A percentile compares a stretch with the other conserved stretches of the same genome.
Conservation (phyloP, 2,888 invertebrate species). For the Morpho helenor region DNA sequence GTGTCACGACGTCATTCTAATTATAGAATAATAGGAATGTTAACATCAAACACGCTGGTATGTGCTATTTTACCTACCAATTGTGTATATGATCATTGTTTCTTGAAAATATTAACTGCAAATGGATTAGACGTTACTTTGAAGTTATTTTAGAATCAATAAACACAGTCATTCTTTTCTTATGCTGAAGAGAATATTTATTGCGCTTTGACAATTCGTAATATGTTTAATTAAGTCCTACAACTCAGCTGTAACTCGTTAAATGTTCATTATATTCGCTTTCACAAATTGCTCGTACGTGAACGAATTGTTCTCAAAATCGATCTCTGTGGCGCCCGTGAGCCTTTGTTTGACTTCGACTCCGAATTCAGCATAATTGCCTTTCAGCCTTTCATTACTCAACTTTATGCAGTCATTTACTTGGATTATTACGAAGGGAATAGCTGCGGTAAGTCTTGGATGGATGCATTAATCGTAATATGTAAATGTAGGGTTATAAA, state of each 20-base stretch:
- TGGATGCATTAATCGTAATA: conserved; percentile 77
- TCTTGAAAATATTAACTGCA: conserved; percentile 28
- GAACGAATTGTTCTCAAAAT: conserved; percentile 72
- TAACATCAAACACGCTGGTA: conserved; percentile 61
- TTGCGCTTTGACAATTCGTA: conserved; percentile 51
- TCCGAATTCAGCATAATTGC: conserved; percentile 78
- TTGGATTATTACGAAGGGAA: conserved; percentile 75
- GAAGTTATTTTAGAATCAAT: neutral
- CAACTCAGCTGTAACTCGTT: conserved; percentile 62
- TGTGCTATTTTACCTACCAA: conserved; percentile 50
- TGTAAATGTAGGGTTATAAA: conserved; percentile 73
- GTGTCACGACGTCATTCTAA: conserved; percentile 74
- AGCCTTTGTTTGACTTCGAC: conserved; percentile 76
- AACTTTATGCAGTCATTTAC: conserved; percentile 78
- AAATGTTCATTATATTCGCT: conserved; percentile 75
- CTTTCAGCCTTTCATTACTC: conserved; percentile 78
- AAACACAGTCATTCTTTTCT: conserved; percentile 17
- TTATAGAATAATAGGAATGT: conserved; percentile 74
- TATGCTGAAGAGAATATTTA: conserved; percentile 24
- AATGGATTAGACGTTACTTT: neutral
- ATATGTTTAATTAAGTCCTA: conserved; percentile 68
- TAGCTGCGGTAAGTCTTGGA: conserved; percentile 68
- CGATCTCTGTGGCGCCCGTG: conserved; percentile 64
- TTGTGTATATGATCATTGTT: conserved; percentile 43
- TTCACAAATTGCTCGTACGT: conserved; percentile 74